phyloP scores from a whole-genome alignment of 2,797 vertebrate genomes.

The Morelia viridis region DNA sequence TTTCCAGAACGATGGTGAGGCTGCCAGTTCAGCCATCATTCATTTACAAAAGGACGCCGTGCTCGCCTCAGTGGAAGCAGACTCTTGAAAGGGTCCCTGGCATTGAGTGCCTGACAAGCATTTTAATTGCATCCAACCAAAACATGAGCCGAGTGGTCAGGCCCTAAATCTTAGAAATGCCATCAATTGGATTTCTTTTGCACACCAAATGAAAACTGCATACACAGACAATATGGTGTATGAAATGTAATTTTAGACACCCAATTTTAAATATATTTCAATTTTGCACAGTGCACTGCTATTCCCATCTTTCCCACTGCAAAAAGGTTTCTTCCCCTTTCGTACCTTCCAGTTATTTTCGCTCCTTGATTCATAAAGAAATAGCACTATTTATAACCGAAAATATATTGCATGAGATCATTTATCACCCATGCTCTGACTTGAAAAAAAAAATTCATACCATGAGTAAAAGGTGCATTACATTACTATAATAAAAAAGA shows the following conservation, averaged over 20 bases:
- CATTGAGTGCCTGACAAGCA: constrained; percentile 75
- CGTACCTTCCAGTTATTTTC: constrained; percentile 10
- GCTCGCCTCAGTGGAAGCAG: constrained; percentile 63
- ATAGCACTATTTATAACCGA: background rate
- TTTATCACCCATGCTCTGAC: background rate
- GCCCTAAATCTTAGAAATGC: constrained; percentile 68
- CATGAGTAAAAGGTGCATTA: background rate
- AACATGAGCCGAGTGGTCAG: constrained; percentile 59
- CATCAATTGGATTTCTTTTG: constrained; percentile 67
- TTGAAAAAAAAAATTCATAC: background rate
- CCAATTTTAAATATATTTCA: constrained; percentile 46
- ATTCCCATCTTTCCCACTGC: background rate
- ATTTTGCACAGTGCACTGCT: background rate
- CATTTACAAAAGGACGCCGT: constrained; percentile 74
- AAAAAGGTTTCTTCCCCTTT: background rate
- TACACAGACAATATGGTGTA: constrained; percentile 33
- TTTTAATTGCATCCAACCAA: constrained; percentile 78
- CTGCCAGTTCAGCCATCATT: constrained; percentile 75
- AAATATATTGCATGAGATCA: background rate
- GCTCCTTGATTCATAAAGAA: background rate
- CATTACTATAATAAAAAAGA: background rate
- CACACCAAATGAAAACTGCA: constrained; percentile 49
- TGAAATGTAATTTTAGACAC: constrained; percentile 32
- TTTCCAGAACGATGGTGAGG: constrained; percentile 79
- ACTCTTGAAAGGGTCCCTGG: constrained; percentile 67